A percentile compares a stretch with the other conserved stretches of the same genome.
Conservation (phyloP, 1,140 invertebrate species). For the Carposina sasakii region DNA sequence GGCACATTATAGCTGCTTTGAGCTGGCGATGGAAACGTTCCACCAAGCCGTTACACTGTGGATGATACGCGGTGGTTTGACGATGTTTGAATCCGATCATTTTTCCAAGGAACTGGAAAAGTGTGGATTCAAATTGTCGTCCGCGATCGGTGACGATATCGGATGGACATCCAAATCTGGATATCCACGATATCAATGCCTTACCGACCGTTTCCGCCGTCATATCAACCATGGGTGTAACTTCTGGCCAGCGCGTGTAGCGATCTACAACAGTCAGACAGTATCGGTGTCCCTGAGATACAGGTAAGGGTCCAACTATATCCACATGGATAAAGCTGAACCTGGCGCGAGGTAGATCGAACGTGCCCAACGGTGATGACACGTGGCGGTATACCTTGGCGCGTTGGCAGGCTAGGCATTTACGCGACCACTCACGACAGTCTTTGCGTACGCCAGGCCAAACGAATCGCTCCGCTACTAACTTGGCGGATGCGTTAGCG, state of each 20-base stretch:
- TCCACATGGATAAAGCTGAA: constrained; percentile 37
- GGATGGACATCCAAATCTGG: constrained; percentile 35
- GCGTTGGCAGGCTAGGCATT: constrained; percentile 28
- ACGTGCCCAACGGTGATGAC: constrained; percentile 21
- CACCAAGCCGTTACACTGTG: constrained; percentile 48
- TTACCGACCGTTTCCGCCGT: constrained; percentile 28
- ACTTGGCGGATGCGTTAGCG: constrained; percentile 25
- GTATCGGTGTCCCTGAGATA: constrained; percentile 22
- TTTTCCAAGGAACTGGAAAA: constrained; percentile 19
- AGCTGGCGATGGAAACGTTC: constrained; percentile 47
- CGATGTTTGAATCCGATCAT: constrained; percentile 20
- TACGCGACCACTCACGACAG: background rate
- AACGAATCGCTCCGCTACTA: constrained; percentile 38
- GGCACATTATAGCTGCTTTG: constrained; percentile 44
- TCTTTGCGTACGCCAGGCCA: constrained; percentile 35
- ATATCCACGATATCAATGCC: constrained; percentile 33
- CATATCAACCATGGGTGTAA: constrained; percentile 29
- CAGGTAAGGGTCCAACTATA: constrained; percentile 37
- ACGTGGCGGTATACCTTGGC: constrained; percentile 34
- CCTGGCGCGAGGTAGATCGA: constrained; percentile 14
- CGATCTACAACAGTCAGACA: constrained; percentile 34
- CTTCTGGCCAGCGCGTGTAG: constrained; percentile 38
- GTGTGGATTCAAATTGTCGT: constrained; percentile 33
- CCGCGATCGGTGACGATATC: constrained; percentile 46
- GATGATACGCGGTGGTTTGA: constrained; percentile 39